phyloP scores from a whole-genome alignment of 2,888 invertebrate species.

The Crepidodera aurea region DNA sequence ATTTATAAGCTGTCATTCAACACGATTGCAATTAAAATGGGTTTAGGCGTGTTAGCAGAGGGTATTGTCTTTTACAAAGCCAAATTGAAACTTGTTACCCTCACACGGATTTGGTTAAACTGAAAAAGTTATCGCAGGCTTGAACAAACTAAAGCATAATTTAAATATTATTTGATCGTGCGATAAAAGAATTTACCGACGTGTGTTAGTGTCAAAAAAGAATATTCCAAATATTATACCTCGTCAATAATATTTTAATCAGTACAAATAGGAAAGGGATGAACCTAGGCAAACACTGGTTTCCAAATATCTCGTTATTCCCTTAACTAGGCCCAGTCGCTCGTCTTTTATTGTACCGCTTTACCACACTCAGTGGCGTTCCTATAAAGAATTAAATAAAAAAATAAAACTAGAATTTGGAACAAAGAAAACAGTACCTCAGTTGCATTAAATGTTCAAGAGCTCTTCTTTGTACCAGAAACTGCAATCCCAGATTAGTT shows the following conservation, averaged over 20 bases:
- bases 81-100: no score
- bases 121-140: no score
- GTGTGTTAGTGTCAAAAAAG: background rate
- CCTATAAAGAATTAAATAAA: background rate
- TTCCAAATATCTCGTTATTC: conserved; percentile 24
- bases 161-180: no score
- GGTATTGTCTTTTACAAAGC: no score
- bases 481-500: no score
- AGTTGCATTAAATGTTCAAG: no score
- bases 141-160: no score
- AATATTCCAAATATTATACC: background rate
- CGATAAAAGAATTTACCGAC: background rate
- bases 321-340: conserved; percentile 12
- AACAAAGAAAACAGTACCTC: background rate
- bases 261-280: conserved; percentile 21
- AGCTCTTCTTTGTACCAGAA: no score
- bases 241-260: conserved; percentile 18
- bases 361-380: conserved; percentile 7
- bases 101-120: no score
- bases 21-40: no score
- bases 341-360: conserved; percentile 10
- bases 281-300: conserved; percentile 17
- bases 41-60: no score
- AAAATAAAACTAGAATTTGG: background rate
- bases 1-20: no score